Evolutionary conservation across 2,797 vertebrate species (phyloP).

Genomic region (Thaleichthys pacificus): DNA sequence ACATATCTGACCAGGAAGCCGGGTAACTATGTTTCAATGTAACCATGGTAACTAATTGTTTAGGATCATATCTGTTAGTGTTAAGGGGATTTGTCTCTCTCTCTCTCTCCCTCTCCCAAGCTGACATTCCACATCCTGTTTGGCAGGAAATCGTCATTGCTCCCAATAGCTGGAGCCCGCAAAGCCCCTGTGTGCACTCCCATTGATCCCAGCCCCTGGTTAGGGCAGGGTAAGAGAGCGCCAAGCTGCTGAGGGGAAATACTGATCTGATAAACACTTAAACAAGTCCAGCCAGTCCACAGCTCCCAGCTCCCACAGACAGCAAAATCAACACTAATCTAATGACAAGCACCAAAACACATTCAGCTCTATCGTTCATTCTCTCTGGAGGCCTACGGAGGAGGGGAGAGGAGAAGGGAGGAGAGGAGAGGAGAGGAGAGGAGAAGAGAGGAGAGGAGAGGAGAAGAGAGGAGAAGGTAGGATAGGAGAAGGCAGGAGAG

Average conservation of each 20-base stretch:
- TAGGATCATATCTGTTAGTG: too few species aligned
- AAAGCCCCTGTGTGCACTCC: slow-evolving; percentile 69
- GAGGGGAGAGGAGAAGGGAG: background rate
- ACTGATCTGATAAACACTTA: slow-evolving; percentile 80
- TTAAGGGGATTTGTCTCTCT: background rate
- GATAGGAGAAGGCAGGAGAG: background rate
- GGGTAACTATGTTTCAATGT: too few species aligned
- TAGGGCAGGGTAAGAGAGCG: slow-evolving; percentile 79
- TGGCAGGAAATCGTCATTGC: slow-evolving; percentile 58
- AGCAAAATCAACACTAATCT: slow-evolving; percentile 92
- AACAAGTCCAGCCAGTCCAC: slow-evolving; percentile 81
- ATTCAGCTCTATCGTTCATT: slow-evolving; percentile 63
- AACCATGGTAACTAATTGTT: too few species aligned
- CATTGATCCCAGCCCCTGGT: slow-evolving; percentile 81
- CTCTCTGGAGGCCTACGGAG: background rate
- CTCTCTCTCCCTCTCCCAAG: slow-evolving; percentile 36
- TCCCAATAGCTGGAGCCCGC: slow-evolving; percentile 66
- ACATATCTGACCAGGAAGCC: too few species aligned
- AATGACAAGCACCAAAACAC: slow-evolving; percentile 87
- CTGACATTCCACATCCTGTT: slow-evolving; percentile 65
- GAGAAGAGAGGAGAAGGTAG: background rate
- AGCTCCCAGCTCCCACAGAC: slow-evolving; percentile 75
- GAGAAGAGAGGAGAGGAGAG: background rate
- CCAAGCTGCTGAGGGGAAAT: slow-evolving; percentile 66
- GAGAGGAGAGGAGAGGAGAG: background rate